Base-by-base conservation (phyloP, 2,113 vertebrate genomes). In the Dissostichus mawsoni region DNA sequence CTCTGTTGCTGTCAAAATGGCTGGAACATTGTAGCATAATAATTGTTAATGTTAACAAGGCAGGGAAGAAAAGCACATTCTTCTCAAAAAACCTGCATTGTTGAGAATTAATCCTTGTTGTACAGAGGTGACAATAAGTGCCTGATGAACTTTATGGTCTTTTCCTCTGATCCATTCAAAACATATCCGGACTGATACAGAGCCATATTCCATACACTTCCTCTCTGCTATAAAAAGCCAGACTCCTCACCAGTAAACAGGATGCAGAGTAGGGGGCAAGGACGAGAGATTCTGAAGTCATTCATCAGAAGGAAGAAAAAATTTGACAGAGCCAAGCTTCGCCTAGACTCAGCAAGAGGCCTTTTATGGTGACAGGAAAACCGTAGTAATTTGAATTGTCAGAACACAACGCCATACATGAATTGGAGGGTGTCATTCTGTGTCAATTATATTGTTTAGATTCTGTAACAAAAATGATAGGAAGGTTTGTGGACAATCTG, bases 171-270 rank as follows among this genome's bases (percentile, higher is more conserved):
- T 78, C 25, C 57, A 69, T 47, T 36, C 44, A 55, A 87, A 87
- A 82, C 48, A 68, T 47, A 78, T 90, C 87, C n/a, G 65, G 78
- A 53, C 62, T 63, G 52, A 76, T 53, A 45, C 29, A 67, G 55
- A 66, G n/a, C 20, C 47, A 81, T 51, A 69, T 69, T 74, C 90
- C 73, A 89, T 58, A 57, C 62, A 44, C 74, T 92, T 90, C 80
- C 90, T 50, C 25, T 80, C 65, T 5, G 44, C 82, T 84, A 75
- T 86, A 79, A 79, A 88, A 84, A 86, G 25, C 50, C 4, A 20
- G 69, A 64, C 62, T 66, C 71, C 74, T 62, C 9, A 11, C 75
- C 64, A 65, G 82, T 87, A 91, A 93, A 93, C 91, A 94, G 92
- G 92, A 92, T 73, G 83, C 18, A n/a, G 79, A 69, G 62, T 11